These are phyloP conservation scores for Meteorus colon DNA, from an alignment of 2,888 invertebrate species.

Conservation along the genomic window DNA sequence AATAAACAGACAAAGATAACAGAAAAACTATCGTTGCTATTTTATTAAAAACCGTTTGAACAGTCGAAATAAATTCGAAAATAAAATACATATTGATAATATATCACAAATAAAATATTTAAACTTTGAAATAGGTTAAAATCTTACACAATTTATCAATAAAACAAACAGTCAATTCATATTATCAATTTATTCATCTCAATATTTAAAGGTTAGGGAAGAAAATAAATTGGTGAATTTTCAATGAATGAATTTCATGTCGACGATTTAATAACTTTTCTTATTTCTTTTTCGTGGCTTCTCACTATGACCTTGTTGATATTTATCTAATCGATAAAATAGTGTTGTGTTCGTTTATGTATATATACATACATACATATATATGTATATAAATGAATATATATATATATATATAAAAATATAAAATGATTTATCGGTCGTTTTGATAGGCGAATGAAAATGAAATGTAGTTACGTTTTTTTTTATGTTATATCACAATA, in stretches of 20 bases:
- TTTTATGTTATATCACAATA: neutral
- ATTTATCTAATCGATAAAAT: constrained; percentile 12
- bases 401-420: neutral
- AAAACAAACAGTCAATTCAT: too few species aligned
- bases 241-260: neutral
- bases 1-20: neutral
- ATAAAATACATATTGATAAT: too few species aligned
- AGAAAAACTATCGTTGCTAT: too few species aligned
- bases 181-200: too few species aligned
- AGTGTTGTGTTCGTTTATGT: neutral
- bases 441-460: neutral
- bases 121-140: too few species aligned
- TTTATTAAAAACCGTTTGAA: too few species aligned
- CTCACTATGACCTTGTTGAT: constrained; percentile 8
- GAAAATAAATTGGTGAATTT: neutral
- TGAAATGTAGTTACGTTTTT: neutral
- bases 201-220: too few species aligned
- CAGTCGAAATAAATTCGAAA: too few species aligned
- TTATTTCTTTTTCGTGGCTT: neutral
- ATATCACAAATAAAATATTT: too few species aligned
- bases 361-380: neutral
- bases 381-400: neutral
- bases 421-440: constrained; percentile 6
- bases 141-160: too few species aligned
- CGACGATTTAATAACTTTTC: neutral